Evolutionary conservation across 2,888 invertebrate species (phyloP).

Genomic region (Hoplodrina blanda): DNA sequence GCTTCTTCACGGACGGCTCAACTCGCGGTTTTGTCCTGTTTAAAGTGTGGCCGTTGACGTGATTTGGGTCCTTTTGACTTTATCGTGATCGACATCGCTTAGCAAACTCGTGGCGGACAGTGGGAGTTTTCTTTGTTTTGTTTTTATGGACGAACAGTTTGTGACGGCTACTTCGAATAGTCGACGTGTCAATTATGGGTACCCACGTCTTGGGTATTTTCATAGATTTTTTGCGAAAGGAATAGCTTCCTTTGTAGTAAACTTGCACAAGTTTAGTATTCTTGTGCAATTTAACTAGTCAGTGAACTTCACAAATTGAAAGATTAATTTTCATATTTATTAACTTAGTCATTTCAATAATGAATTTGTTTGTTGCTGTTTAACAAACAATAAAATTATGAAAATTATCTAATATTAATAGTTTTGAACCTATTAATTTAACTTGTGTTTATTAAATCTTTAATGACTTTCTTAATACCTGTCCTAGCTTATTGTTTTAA

Average conservation of each 20-base stretch:
- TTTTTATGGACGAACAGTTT: not conserved
- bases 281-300: not conserved
- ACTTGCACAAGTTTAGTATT: no score
- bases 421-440: not conserved
- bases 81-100: constrained; percentile 60
- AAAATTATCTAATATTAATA: not conserved
- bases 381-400: no score
- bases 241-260: no score
- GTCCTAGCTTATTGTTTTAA: not conserved
- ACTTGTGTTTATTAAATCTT: constrained; percentile 1
- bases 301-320: not conserved
- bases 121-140: constrained; percentile 23
- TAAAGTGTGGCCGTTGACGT: constrained; percentile 60
- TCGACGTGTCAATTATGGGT: not conserved
- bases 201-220: no score
- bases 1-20: constrained; percentile 60
- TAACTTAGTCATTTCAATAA: not conserved
- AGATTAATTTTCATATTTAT: not conserved
- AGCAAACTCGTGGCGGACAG: constrained; percentile 25
- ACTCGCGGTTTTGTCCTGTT: constrained; percentile 67
- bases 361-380: no score
- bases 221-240: no score
- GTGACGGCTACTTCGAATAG: constrained; percentile 5
- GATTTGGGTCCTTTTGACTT: constrained; percentile 66
- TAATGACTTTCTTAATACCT: not conserved